phyloP scores from a whole-genome alignment of 2,113 vertebrate genomes.

The Vulpes lagopus region DNA sequence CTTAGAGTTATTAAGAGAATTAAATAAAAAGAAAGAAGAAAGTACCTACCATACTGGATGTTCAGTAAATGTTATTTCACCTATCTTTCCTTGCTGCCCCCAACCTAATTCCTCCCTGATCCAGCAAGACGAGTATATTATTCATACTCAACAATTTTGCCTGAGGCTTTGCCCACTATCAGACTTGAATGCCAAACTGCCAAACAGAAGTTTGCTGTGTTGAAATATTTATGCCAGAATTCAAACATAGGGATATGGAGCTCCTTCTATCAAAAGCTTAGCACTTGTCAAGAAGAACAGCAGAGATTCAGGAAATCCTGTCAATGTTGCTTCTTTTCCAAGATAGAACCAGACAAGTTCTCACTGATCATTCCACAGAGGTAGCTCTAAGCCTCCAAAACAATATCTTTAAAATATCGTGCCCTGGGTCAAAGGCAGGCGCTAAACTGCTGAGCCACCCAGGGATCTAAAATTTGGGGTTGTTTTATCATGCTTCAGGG shows the following conservation, averaged over 20 bases:
- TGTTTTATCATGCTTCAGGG: conserved; percentile 24
- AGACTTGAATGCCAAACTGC: conserved; percentile 12
- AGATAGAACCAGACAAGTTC: background rate
- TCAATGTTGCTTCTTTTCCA: background rate
- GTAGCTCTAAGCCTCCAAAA: background rate
- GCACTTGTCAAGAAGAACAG: conserved; percentile 20
- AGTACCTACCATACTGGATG: background rate
- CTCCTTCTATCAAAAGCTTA: conserved; percentile 13
- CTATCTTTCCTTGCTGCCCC: background rate
- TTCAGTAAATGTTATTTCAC: background rate
- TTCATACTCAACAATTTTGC: background rate
- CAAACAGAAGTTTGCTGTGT: conserved; percentile 31
- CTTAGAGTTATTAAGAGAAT: background rate
- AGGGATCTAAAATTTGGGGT: background rate
- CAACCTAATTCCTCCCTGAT: background rate
- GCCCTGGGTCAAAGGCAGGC: no score
- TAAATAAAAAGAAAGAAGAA: background rate
- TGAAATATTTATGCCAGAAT: conserved; percentile 66
- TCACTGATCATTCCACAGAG: background rate
- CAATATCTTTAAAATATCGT: background rate
- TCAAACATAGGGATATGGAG: conserved; percentile 5
- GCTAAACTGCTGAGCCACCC: no score
- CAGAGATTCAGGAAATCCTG: background rate
- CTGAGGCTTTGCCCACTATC: background rate
- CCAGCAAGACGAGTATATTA: background rate